Conservation (phyloP, 2,888 invertebrate species). For the Rotaria macrura region DNA sequence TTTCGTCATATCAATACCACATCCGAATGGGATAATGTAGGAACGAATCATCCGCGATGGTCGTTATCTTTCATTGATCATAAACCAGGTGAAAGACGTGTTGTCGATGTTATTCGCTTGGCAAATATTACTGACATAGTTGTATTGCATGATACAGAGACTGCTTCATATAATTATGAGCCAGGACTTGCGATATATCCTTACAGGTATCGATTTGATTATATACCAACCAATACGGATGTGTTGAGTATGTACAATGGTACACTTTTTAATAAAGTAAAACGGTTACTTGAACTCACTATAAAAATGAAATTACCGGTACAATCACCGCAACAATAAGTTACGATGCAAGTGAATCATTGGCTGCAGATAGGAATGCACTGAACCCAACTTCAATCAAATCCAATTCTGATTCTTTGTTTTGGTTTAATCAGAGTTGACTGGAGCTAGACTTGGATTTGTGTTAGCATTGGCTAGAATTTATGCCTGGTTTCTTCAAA, state of each 20-base stretch:
- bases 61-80: neutral
- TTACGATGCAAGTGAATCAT: too few relatives aligned
- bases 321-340: too few relatives aligned
- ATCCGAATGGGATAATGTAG: neutral
- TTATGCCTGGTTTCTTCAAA: too few relatives aligned
- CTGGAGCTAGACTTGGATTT: too few relatives aligned
- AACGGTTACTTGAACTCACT: neutral
- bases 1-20: neutral
- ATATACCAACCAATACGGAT: neutral
- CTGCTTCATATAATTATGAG: neutral
- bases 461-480: too few relatives aligned
- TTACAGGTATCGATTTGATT: neutral
- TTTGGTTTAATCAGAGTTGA: too few relatives aligned
- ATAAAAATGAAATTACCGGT: neutral
- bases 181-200: neutral
- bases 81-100: neutral
- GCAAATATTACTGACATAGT: neutral
- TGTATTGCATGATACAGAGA: neutral
- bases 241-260: neutral
- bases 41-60: neutral
- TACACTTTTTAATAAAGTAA: neutral
- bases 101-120: neutral
- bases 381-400: too few relatives aligned
- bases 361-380: too few relatives aligned
- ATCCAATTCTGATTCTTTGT: too few relatives aligned